These are phyloP conservation scores for Ochlodes sylvanus DNA, from an alignment of 2,888 invertebrate species.

Conservation along the genomic window DNA sequence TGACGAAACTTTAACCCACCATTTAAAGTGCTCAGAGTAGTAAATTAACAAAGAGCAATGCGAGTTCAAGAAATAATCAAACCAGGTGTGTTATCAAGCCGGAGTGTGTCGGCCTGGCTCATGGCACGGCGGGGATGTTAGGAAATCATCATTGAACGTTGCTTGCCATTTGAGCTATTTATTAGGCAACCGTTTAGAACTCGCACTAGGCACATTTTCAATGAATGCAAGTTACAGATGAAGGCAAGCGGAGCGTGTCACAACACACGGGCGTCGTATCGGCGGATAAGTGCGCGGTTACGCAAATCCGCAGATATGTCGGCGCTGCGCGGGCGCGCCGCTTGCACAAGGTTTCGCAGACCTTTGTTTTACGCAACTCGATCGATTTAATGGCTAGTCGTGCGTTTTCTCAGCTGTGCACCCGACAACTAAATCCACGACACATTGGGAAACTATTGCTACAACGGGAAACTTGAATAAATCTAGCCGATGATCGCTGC, in stretches of 20 bases:
- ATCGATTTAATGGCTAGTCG: conserved; percentile 83
- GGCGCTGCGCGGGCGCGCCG: conserved; percentile 75
- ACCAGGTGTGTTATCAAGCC: conserved; percentile 35
- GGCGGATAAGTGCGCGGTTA: conserved; percentile 83
- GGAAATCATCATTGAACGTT: conserved; percentile 33
- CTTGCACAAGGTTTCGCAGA: conserved; percentile 85
- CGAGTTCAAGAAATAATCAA: conserved; percentile 23
- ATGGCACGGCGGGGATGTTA: conserved; percentile 33
- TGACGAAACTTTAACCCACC: too few species aligned
- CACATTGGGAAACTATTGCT: conserved; percentile 40
- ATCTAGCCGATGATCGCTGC: conserved; percentile 7
- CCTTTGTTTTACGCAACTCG: conserved; percentile 85
- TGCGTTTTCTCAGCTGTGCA: conserved; percentile 80
- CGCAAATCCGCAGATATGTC: conserved; percentile 85
- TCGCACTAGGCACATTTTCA: conserved; percentile 41
- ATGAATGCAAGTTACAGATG: conserved; percentile 56
- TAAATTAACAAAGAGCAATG: background rate
- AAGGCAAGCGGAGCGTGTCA: conserved; percentile 75
- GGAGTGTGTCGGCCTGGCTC: conserved; percentile 16
- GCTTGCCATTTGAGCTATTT: conserved; percentile 37
- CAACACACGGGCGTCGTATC: conserved; percentile 77
- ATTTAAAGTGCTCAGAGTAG: too few species aligned
- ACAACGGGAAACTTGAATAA: conserved; percentile 42
- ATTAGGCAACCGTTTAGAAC: conserved; percentile 36
- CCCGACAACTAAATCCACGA: conserved; percentile 59